phyloP scores from a whole-genome alignment of 2,113 vertebrate species.

The Spea multiplicata region DNA sequence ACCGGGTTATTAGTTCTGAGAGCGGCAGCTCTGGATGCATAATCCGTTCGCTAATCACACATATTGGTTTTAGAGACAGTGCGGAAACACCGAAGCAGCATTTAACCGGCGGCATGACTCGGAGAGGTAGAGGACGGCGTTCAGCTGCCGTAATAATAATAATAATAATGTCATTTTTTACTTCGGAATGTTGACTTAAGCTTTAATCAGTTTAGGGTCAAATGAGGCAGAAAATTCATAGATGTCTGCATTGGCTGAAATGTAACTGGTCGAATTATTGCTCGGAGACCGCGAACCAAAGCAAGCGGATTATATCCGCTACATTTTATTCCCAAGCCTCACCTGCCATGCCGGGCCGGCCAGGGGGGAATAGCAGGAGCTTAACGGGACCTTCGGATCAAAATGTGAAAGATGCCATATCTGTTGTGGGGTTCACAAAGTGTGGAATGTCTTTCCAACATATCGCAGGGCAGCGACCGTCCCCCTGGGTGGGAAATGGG shows the following conservation, averaged over 20 bases:
- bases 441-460: no score
- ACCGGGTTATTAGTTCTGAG: constrained; percentile 46
- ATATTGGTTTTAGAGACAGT: constrained; percentile 57
- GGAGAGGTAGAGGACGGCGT: constrained; percentile 49
- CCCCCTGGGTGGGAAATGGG: no score
- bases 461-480: no score
- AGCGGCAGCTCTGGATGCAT: constrained; percentile 25
- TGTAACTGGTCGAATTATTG: background rate
- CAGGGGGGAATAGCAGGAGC: background rate
- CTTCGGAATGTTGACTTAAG: constrained; percentile 63
- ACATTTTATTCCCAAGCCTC: background rate
- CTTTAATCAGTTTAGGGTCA: constrained; percentile 59
- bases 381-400: no score
- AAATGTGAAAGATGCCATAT: no score
- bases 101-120: constrained; percentile 58
- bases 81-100: constrained; percentile 55
- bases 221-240: constrained; percentile 62
- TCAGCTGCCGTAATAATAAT: constrained; percentile 56
- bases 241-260: background rate
- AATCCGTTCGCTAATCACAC: constrained; percentile 50
- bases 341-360: background rate
- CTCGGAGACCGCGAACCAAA: background rate
- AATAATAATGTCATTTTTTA: constrained; percentile 43
- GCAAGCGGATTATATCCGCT: background rate
- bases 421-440: no score